phyloP scores from a whole-genome alignment of 2,888 invertebrate species.

The Capitulum mitella region DNA sequence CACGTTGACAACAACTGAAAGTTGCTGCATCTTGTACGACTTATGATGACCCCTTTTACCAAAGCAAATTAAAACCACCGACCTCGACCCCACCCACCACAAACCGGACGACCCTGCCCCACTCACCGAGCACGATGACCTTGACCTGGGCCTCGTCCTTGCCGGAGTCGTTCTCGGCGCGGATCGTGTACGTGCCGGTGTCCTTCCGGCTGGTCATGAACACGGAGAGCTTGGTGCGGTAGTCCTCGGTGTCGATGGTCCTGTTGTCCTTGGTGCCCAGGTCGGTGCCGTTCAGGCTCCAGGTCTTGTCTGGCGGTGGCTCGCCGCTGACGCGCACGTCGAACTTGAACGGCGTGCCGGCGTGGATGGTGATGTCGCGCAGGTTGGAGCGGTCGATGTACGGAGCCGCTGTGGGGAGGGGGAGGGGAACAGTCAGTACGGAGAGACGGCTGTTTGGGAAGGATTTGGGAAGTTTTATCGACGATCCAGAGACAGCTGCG shows the following conservation, averaged over 20 bases:
- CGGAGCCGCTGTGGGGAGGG: constrained; percentile 60
- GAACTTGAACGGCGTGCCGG: constrained; percentile 80
- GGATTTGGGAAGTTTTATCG: no score
- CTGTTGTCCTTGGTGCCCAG: constrained; percentile 53
- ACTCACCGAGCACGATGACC: constrained; percentile 70
- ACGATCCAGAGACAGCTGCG: no score
- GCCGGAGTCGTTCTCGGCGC: constrained; percentile 83
- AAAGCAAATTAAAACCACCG: no score
- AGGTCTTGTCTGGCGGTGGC: constrained; percentile 87
- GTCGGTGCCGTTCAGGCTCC: constrained; percentile 84
- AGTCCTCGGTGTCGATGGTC: constrained; percentile 68
- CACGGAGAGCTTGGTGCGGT: constrained; percentile 72
- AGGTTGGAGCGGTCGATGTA: constrained; percentile 86
- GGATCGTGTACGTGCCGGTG: constrained; percentile 72
- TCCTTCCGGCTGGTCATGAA: constrained; percentile 64
- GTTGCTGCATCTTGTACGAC: no score
- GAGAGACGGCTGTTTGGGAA: no score
- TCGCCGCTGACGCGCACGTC: constrained; percentile 92
- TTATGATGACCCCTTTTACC: no score
- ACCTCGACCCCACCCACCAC: no score
- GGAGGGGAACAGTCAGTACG: no score
- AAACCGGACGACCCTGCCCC: background rate
- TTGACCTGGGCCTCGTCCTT: constrained; percentile 79
- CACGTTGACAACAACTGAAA: no score
- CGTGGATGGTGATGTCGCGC: constrained; percentile 81